phyloP scores from a whole-genome alignment of 2,113 vertebrate genomes.

The Platycercus adscitus region DNA sequence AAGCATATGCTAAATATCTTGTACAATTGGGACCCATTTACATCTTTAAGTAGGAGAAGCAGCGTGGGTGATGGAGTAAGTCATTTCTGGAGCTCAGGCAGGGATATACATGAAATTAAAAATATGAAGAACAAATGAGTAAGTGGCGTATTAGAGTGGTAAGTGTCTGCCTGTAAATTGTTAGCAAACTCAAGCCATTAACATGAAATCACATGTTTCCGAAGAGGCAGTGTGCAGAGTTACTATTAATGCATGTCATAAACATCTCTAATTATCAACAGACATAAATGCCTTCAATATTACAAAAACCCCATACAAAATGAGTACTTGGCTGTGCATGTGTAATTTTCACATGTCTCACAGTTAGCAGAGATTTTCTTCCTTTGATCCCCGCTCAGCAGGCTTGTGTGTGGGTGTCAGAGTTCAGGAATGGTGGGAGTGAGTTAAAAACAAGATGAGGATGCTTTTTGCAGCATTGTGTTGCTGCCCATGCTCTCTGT shows the following conservation, averaged over 20 bases:
- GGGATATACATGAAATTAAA: not conserved
- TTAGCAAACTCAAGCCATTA: constrained; percentile 5
- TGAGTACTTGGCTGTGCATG: not conserved
- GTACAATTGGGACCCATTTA: constrained; percentile 9
- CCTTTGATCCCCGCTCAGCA: not conserved
- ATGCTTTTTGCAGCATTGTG: not conserved
- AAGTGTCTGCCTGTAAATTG: constrained; percentile 17
- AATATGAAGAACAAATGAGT: constrained; percentile 1
- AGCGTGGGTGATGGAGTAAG: constrained; percentile 24
- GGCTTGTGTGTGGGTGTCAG: not conserved
- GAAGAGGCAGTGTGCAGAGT: not conserved
- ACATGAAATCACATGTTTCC: not conserved
- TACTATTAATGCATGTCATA: not conserved
- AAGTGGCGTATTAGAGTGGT: not conserved
- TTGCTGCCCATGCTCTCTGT: accelerated
- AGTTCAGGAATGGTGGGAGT: not conserved
- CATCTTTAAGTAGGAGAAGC: constrained; percentile 29
- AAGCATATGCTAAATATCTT: constrained; percentile 23
- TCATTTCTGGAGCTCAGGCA: constrained; percentile 20
- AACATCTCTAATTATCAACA: constrained; percentile 41
- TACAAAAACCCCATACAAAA: not conserved
- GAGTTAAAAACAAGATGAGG: not conserved
- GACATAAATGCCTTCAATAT: not conserved
- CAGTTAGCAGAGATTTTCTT: not conserved
- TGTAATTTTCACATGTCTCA: not conserved